Evolutionary conservation across 2,797 vertebrate genomes (phyloP).

Genomic region (Enteromius argenteus): DNA sequence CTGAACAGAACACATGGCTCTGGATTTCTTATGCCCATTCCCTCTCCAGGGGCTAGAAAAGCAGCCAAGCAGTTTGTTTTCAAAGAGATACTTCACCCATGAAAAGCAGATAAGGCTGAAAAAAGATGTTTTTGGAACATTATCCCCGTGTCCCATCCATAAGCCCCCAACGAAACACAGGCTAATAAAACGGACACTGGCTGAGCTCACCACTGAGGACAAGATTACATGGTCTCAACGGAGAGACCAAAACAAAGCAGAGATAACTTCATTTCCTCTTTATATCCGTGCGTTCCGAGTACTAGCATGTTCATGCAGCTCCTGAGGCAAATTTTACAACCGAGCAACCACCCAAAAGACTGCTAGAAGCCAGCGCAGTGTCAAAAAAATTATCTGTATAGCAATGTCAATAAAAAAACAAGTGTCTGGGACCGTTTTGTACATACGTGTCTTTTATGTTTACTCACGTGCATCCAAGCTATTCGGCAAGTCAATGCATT

Average conservation of each 20-base stretch:
- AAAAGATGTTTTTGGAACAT: constrained; percentile 56
- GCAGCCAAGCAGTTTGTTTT: constrained; percentile 58
- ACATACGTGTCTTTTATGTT: not conserved
- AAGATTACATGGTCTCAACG: constrained; percentile 31
- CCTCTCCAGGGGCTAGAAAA: constrained; percentile 30
- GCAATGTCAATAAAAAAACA: not conserved
- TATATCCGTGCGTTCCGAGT: not conserved
- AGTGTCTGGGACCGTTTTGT: not conserved
- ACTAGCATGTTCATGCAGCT: not conserved
- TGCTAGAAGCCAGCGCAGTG: not conserved
- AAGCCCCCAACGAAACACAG: not conserved
- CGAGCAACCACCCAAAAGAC: not conserved
- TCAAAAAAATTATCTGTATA: not conserved
- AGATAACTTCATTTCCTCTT: constrained; percentile 35
- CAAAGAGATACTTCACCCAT: constrained; percentile 59
- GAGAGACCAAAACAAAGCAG: constrained; percentile 28
- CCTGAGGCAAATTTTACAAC: not conserved
- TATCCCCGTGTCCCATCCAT: constrained; percentile 27
- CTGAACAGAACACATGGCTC: constrained; percentile 4
- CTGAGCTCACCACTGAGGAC: constrained; percentile 16
- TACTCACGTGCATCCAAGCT: constrained; percentile 33
- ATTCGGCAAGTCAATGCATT: constrained; percentile 12
- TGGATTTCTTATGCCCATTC: constrained; percentile 2
- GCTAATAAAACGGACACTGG: constrained; percentile 20
- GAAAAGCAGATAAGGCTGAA: constrained; percentile 58